Conservation (phyloP, 2,113 vertebrate genomes). For the Tachysurus vachellii region DNA sequence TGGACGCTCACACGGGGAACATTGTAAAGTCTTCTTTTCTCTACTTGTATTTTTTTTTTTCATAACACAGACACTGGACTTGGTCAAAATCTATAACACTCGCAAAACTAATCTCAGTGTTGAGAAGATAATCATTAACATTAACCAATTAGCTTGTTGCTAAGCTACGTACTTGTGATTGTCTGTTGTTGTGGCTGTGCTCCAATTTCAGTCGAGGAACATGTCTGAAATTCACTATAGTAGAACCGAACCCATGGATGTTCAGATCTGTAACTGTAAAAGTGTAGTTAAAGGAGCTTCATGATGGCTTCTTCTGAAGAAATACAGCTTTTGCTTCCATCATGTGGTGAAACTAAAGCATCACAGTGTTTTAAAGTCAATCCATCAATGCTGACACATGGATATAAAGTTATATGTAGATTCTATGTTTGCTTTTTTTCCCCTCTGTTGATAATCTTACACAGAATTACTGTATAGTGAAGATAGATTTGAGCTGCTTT, state of each 20-base stretch:
- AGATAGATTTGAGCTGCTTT: too few species aligned
- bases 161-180: not conserved
- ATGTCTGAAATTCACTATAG: not conserved
- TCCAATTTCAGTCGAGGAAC: not conserved
- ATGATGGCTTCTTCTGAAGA: not conserved
- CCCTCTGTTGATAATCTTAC: too few species aligned
- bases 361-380: not conserved
- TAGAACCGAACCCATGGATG: not conserved
- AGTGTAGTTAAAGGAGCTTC: not conserved
- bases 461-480: too few species aligned
- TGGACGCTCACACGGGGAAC: not conserved
- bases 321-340: constrained; percentile 14
- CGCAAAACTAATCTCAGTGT: not conserved
- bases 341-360: constrained; percentile 1
- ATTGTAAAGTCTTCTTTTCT: not conserved
- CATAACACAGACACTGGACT: not conserved
- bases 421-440: too few species aligned
- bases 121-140: not conserved
- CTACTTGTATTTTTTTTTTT: not conserved
- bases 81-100: not conserved
- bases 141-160: not conserved
- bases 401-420: too few species aligned
- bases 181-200: not conserved
- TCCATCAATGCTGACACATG: not conserved
- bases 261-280: not conserved